Evolutionary conservation across 2,888 invertebrate species (phyloP), one percentile per base, ranked within the genome.

Genomic region (Meloe dianella): DNA sequence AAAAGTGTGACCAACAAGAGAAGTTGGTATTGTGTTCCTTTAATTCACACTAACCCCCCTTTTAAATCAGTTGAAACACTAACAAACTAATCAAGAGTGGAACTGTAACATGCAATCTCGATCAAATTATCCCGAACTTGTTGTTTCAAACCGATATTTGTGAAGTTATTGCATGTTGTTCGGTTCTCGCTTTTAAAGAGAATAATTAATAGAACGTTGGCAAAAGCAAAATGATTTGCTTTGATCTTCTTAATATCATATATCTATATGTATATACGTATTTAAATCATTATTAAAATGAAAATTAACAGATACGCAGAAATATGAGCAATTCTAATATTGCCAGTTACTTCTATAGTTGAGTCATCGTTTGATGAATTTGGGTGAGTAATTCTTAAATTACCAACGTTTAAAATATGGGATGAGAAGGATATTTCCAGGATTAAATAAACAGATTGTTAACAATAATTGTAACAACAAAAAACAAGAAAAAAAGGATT

Each of bases 51-150:
- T 20, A 20, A 9, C 20, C 20, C 20, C 20, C 47, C 20, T n/a
- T 20, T 1, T 17, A 9, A 10, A 47, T 47, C 47, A 20, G 8
- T 20, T 20, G 10, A 47, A 47, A 47, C 47, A 47, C 20, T 20
- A 47, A 47, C 47, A 47, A 47, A 47, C 47, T 47, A 47, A 47
- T 47, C 47, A 47, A 47, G 47, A 47, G 47, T 20, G 9, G 47
- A 47, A 47, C 47, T 47, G 47, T 20, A 47, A 47, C 47, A 47
- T 47, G 20, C 20, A 47, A 47, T 47, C 47, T 47, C 47, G 47
- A 47, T 47, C 47, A 47, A 47, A 47, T 47, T 47, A 47, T 47
- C 47, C 47, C 8, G 10, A 22, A 47, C 47, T 47, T 47, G 47
- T 47, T 20, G 47, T 47, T 47, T 0, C 9, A 47, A 41, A 47